Base-by-base conservation (phyloP, 2,797 vertebrate species). In the Rhabdophis nuchalis region DNA sequence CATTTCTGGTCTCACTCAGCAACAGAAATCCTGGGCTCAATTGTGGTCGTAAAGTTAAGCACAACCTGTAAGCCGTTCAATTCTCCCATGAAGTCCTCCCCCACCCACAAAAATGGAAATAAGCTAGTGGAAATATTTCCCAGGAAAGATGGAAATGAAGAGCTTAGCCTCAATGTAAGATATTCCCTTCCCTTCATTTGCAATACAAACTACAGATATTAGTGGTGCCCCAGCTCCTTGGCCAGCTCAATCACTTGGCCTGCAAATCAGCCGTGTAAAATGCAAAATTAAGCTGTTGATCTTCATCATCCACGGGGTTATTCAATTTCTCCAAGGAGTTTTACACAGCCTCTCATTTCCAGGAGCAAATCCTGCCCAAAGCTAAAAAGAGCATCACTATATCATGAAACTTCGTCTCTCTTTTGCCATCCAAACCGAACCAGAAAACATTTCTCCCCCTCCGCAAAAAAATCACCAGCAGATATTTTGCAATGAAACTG, bases 351-450 rank as follows among this genome's bases (percentile, higher is more conserved):
- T 32, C 86, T n/a, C 46, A 46, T 60, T 89, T 58, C 23, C 27
- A 77, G 12, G 20, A 92, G 89, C 92, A 36, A 82, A n/a, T 91
- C n/a, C 93, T 64, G 4, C 52, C 46, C 53, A 60, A 90, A 85
- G 93, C 1, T 61, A 11, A 90, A 57, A 91, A 93, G 93, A 93
- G 95, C 94, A 94, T 96, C 95, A 95, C 96, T 95, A 95, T 96
- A 95, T 96, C 95, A 96, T 96, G 86, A 93, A 90, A 92, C 58
- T 93, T 94, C 94, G 90, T 5, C 89, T 29, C 64, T 91, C 90
- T 89, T 94, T 92, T 89, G 93, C 94, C 92, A 77, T 23, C 90
- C 94, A 41, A 93, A 90, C 92, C 90, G 2, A 89, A 94, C 20
- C 54, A 77, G 56, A 23, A 36, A 2, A 52, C 50, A 53, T 60